Percentiles rank a stretch among this genome's conserved stretches.
These are phyloP conservation scores for Amblyraja radiata DNA, from an alignment of 2,797 vertebrate species.

Conservation along the genomic window DNA sequence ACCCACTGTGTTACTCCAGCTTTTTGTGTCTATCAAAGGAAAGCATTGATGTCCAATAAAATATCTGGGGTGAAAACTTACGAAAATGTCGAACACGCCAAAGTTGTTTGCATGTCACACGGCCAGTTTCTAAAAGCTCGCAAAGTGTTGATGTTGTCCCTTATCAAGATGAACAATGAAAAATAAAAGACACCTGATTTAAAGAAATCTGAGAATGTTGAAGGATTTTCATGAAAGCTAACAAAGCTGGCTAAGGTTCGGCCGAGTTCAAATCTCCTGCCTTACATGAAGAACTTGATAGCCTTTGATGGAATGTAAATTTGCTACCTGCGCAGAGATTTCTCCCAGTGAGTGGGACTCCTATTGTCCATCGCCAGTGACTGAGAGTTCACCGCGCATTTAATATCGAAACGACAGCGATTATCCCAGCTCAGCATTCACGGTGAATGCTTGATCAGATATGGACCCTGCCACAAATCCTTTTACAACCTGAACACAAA, in stretches of 20 bases:
- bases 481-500: neutral
- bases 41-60: neutral
- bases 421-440: neutral
- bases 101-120: neutral
- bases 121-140: neutral
- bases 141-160: slow-evolving; percentile 6
- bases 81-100: neutral
- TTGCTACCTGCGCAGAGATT: slow-evolving; percentile 3
- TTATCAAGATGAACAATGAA: neutral
- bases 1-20: too few relatives aligned
- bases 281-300: slow-evolving; percentile 2
- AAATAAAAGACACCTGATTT: slow-evolving; percentile 3
- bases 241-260: slow-evolving; percentile 12
- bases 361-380: neutral
- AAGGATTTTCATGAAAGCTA: neutral
- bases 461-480: neutral
- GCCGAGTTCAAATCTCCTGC: neutral
- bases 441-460: slow-evolving; percentile 2
- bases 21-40: neutral
- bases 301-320: slow-evolving; percentile 13
- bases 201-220: slow-evolving; percentile 19
- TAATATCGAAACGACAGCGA: neutral
- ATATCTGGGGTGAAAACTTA: neutral
- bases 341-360: slow-evolving; percentile 19
- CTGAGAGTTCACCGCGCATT: neutral